Evolutionary conservation across 2,113 vertebrate species (phyloP).

Genomic region (Craseonycteris thonglongyai): DNA sequence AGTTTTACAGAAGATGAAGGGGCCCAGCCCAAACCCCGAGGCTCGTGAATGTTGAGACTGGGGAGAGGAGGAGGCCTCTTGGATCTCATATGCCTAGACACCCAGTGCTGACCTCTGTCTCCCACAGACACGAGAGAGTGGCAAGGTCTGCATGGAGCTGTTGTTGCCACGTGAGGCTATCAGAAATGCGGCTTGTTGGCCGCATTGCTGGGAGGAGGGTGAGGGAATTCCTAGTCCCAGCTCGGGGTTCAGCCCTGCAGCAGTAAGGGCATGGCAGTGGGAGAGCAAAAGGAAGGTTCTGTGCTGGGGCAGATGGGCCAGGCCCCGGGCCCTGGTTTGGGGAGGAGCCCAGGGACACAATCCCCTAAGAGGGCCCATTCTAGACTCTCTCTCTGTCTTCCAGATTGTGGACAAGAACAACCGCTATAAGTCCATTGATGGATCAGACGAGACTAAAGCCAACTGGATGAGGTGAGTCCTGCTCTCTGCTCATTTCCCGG

Average conservation of each 20-base stretch:
- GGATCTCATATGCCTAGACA: fast-evolving
- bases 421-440: conserved; percentile 91
- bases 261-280: too few relatives aligned
- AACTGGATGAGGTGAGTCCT: conserved; percentile 97
- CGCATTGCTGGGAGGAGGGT: neutral
- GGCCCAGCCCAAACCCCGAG: neutral
- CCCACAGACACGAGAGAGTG: neutral
- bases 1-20: neutral
- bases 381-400: conserved; percentile 43
- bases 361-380: neutral
- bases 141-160: too few relatives aligned
- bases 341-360: neutral
- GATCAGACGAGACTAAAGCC: conserved; percentile 91
- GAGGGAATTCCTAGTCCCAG: neutral
- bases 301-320: neutral
- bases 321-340: neutral
- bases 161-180: fast-evolving
- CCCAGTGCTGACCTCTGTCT: neutral
- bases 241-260: neutral
- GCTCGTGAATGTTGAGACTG: neutral
- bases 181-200: fast-evolving
- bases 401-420: conserved; percentile 92
- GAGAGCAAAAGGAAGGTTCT: neutral
- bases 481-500: neutral
- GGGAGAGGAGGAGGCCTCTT: neutral